Percentiles rank a stretch among this genome's conserved stretches.
Conservation (phyloP, 2,797 vertebrate species). For the Schizopygopsis pylzovi region DNA sequence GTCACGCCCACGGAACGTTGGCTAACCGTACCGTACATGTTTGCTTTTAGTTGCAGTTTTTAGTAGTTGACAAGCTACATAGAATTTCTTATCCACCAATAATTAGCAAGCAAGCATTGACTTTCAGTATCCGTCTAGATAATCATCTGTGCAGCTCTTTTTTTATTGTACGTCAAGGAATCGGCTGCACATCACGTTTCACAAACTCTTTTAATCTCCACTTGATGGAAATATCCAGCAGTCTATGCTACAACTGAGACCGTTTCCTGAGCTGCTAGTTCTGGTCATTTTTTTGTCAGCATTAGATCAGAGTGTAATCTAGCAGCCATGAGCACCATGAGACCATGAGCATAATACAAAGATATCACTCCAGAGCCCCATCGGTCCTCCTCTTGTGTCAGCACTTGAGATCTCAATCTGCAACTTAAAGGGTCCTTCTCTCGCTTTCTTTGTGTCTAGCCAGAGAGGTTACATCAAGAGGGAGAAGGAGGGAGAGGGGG, state of each 20-base stretch:
- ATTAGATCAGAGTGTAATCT: slow-evolving; percentile 60
- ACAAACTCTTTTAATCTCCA: slow-evolving; percentile 18
- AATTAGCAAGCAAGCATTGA: not conserved
- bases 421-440: slow-evolving; percentile 60
- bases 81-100: not conserved
- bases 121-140: not conserved
- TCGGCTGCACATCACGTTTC: not conserved
- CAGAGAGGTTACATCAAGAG: slow-evolving; percentile 64
- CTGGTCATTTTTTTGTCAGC: slow-evolving; percentile 56
- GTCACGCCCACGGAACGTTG: too few relatives aligned
- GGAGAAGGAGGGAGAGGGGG: slow-evolving; percentile 56
- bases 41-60: too few relatives aligned
- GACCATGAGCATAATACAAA: slow-evolving; percentile 65
- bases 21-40: too few relatives aligned
- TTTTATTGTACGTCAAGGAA: not conserved
- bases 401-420: slow-evolving; percentile 63
- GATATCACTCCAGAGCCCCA: slow-evolving; percentile 60
- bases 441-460: slow-evolving; percentile 64
- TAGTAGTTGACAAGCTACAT: not conserved
- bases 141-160: not conserved
- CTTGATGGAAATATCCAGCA: slow-evolving; percentile 1
- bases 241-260: not conserved
- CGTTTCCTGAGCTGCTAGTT: slow-evolving; percentile 32
- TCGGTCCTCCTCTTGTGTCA: slow-evolving; percentile 65
- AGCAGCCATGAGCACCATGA: slow-evolving; percentile 60